Conservation (phyloP, 2,113 vertebrate species). For the Toxostoma redivivum region DNA sequence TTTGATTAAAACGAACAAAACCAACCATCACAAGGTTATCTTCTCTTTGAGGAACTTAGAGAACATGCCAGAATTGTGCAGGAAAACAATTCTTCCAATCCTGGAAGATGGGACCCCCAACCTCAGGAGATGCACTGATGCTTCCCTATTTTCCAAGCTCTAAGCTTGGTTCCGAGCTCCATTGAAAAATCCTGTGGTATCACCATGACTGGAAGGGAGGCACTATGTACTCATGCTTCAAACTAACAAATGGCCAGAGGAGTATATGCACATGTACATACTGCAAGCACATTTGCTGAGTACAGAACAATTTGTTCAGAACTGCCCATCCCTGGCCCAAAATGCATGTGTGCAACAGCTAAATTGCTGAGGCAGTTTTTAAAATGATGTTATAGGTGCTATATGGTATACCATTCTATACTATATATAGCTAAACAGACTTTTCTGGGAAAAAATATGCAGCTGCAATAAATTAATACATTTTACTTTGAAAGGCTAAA, state of each 20-base stretch:
- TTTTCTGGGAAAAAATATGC: not conserved
- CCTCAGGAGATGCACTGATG: not conserved
- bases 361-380: not conserved
- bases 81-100: not conserved
- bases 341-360: not conserved
- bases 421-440: not conserved
- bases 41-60: not conserved
- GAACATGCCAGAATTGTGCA: not conserved
- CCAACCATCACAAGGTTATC: not conserved
- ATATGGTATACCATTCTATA: not conserved
- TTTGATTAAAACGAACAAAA: not conserved
- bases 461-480: not conserved
- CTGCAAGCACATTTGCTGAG: not conserved
- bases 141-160: not conserved
- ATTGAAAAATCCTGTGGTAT: not conserved
- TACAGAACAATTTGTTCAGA: accelerated
- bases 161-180: not conserved
- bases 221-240: accelerated
- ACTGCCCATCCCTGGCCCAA: not conserved
- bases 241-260: not conserved
- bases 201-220: not conserved
- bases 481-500: not conserved
- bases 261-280: not conserved
- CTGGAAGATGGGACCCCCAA: not conserved
- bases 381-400: not conserved